phyloP scores from a whole-genome alignment of 2,888 invertebrate species.

The Melinaea marsaeus region DNA sequence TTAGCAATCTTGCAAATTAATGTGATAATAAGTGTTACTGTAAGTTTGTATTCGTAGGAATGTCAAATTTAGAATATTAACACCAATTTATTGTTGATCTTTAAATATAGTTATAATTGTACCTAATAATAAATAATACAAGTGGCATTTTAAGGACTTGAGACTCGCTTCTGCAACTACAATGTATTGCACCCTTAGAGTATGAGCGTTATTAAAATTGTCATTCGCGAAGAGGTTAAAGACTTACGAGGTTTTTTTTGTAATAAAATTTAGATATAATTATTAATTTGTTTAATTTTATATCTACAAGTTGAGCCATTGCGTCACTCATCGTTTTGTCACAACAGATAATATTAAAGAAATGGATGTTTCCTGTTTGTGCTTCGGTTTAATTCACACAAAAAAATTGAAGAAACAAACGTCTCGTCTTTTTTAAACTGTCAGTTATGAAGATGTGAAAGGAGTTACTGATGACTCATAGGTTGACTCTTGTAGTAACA shows the following conservation, averaged over 20 bases:
- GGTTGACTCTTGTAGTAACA: no score
- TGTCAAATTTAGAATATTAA: neutral
- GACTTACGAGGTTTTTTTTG: slow-evolving; percentile 64
- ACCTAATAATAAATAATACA: neutral
- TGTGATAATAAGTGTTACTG: neutral
- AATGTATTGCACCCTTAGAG: neutral
- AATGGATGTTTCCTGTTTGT: no score
- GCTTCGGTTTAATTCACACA: no score
- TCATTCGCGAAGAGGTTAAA: slow-evolving; percentile 42
- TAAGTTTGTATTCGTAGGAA: slow-evolving; percentile 1
- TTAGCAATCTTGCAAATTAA: neutral
- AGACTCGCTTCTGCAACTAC: neutral
- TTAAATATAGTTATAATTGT: neutral
- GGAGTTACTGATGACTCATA: no score
- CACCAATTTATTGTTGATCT: slow-evolving; percentile 5
- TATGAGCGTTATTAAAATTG: slow-evolving; percentile 10
- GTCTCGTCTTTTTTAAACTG: no score
- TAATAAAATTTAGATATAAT: slow-evolving; percentile 51
- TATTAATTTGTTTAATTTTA: slow-evolving; percentile 29
- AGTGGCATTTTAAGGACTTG: neutral
- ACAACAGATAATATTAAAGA: no score
- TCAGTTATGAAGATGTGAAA: no score
- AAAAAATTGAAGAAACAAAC: no score
- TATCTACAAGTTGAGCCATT: neutral
- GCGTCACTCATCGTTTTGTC: neutral